These are phyloP conservation scores for Steromphala cineraria DNA, from an alignment of 2,888 invertebrate species.

Conservation along the genomic window DNA sequence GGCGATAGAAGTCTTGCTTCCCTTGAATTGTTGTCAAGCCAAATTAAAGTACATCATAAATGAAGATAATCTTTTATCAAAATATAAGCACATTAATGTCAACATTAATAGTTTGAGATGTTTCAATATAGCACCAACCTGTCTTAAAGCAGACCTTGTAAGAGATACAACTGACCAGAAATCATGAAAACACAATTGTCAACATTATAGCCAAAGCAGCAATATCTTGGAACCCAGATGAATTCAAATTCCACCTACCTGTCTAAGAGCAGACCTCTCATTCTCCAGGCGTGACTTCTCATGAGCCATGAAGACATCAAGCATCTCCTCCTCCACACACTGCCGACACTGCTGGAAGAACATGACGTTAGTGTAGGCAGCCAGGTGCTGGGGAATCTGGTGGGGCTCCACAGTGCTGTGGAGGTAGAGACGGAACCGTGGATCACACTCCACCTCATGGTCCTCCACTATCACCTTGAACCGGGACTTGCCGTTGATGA, in stretches of 20 bases:
- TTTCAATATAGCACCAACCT: slow-evolving; percentile 24
- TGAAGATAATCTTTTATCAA: too few relatives aligned
- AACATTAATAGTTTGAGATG: too few relatives aligned
- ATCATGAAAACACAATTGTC: too few relatives aligned
- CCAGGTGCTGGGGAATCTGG: slow-evolving; percentile 68
- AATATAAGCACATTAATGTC: too few relatives aligned
- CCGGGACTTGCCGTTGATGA: slow-evolving; percentile 68
- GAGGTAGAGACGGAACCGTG: slow-evolving; percentile 72
- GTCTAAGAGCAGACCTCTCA: slow-evolving; percentile 69
- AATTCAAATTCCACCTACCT: slow-evolving; percentile 47
- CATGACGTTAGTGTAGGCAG: slow-evolving; percentile 69
- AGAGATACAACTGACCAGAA: too few relatives aligned
- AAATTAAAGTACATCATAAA: too few relatives aligned
- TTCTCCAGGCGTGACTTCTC: slow-evolving; percentile 74
- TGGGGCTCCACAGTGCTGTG: slow-evolving; percentile 73
- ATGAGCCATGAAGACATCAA: slow-evolving; percentile 71
- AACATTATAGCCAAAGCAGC: too few relatives aligned
- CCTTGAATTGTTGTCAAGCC: too few relatives aligned
- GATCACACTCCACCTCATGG: slow-evolving; percentile 75
- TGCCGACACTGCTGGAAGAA: slow-evolving; percentile 69
- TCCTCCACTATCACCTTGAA: slow-evolving; percentile 74
- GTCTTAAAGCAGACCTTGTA: slow-evolving; percentile 66
- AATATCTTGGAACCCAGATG: too few relatives aligned
- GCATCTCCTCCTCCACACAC: slow-evolving; percentile 71
- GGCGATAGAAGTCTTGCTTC: too few relatives aligned